phyloP scores from a whole-genome alignment of 2,113 vertebrate species.

The Bucco capensis region DNA sequence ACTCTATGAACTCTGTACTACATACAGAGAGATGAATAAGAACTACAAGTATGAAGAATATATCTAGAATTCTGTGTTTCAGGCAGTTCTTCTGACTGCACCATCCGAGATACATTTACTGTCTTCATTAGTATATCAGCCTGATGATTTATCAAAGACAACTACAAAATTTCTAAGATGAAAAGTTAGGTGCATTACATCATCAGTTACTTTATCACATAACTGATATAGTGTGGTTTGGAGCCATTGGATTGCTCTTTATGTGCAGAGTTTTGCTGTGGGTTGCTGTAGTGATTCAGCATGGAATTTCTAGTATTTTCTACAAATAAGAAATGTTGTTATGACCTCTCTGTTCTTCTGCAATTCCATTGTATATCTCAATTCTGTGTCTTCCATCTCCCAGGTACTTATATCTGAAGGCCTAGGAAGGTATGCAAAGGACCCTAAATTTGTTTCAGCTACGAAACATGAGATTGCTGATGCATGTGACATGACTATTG shows the following conservation, averaged over 20 bases:
- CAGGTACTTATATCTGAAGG: conserved; percentile 99
- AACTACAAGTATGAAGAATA: too few species aligned
- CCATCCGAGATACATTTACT: not conserved
- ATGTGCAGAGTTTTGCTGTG: not conserved
- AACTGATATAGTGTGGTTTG: not conserved
- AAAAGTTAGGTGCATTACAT: not conserved
- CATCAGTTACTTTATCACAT: not conserved
- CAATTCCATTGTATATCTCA: not conserved
- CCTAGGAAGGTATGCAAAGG: conserved; percentile 92
- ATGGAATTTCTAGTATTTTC: not conserved
- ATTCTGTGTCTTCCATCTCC: not conserved
- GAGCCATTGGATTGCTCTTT: not conserved
- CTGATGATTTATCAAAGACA: not conserved
- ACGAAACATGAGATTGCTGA: conserved; percentile 97
- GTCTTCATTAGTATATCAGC: not conserved
- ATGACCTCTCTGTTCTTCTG: not conserved
- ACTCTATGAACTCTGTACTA: not conserved
- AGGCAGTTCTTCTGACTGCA: not conserved
- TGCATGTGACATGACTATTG: conserved; percentile 97
- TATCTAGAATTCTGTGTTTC: not conserved
- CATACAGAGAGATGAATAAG: not conserved
- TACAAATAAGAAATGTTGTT: not conserved
- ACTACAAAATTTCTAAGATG: not conserved
- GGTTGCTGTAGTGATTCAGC: not conserved
- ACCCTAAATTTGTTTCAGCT: conserved; percentile 96